Percentiles rank a stretch among this genome's conserved stretches.
These are phyloP conservation scores for Halcyon chelicuti DNA, from an alignment of 2,797 vertebrate species.

Conservation along the genomic window DNA sequence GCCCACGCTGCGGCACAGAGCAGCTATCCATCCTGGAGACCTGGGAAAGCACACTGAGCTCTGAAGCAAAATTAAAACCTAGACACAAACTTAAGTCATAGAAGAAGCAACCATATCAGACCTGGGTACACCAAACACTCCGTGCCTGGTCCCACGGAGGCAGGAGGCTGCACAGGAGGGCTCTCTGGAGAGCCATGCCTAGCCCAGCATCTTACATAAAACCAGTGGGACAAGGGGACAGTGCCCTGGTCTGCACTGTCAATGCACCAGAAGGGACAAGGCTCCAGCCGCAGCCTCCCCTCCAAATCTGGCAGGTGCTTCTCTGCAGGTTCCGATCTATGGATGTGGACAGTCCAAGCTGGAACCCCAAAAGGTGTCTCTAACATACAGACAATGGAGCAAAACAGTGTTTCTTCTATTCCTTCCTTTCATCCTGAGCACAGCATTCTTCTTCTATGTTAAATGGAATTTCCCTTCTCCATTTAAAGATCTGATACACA, in stretches of 20 bases:
- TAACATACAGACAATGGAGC: neutral
- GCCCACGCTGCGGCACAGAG: neutral
- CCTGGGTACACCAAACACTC: accelerated
- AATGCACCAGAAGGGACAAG: accelerated
- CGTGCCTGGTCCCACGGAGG: accelerated
- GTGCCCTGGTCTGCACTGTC: neutral
- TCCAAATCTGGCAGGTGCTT: accelerated
- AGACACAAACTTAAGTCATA: accelerated
- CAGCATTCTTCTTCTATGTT: neutral
- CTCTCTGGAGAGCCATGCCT: neutral
- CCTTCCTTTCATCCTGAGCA: neutral
- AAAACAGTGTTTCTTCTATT: neutral
- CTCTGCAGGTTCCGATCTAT: accelerated
- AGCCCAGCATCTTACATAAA: neutral
- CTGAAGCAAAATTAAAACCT: neutral
- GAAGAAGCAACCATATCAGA: neutral
- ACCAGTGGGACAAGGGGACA: neutral
- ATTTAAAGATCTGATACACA: accelerated
- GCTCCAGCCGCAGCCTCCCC: neutral
- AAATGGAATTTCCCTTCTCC: neutral
- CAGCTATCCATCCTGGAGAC: neutral
- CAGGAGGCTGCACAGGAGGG: neutral
- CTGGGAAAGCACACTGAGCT: too few species aligned
- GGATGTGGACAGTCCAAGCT: accelerated
- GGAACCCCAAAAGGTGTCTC: neutral